Evolutionary conservation across 2,113 vertebrate species (phyloP), one percentile per base, ranked within the genome.

Genomic region (Suricata suricatta): DNA sequence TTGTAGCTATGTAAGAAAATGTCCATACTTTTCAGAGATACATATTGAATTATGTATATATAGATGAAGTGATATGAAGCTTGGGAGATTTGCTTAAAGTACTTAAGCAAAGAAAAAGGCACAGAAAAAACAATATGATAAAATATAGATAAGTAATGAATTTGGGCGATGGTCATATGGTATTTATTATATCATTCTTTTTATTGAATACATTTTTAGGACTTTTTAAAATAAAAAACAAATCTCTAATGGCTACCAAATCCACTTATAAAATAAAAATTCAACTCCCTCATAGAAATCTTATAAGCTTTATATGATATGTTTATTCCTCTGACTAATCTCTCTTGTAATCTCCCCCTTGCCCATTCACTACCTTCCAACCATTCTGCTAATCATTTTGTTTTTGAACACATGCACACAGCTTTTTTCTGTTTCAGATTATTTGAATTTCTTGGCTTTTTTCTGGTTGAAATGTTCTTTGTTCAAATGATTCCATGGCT

Each of bases 121-220:
- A 63, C 15, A 88, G 68, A 77, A 63, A 69, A 68, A 77, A 17
- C 9, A 91, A 91, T 69, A 52, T 64, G 41, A 35, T 19, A 88
- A 77, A 83, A 71, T 74, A 77, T 91, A 88, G 41, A 69, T 74
- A 92, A 82, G 76, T 90, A 80, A 52, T 88, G 25, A 88, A 71
- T 88, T 52, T 79, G 27, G 9, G 2, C 64, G 50, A 88, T 47
- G 17, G 7, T 27, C 84, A 8, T 85, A 69, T 85, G 79, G 27
- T 7, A 11, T 54, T 60, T 63, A 68, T 89, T 68, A 38, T 77
- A 27, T 68, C 16, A 72, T 77, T 84, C 11, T 66, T 5, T 74
- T 17, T 60, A 21, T 81, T 88, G 6, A 44, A 33, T 47, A 60
- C 41, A 57, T 50, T 16, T 60, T 69, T 69, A 77, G 33, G 44